These are phyloP conservation scores for Jacana jacana DNA, from an alignment of 2,113 vertebrate species.

Conservation along the genomic window DNA sequence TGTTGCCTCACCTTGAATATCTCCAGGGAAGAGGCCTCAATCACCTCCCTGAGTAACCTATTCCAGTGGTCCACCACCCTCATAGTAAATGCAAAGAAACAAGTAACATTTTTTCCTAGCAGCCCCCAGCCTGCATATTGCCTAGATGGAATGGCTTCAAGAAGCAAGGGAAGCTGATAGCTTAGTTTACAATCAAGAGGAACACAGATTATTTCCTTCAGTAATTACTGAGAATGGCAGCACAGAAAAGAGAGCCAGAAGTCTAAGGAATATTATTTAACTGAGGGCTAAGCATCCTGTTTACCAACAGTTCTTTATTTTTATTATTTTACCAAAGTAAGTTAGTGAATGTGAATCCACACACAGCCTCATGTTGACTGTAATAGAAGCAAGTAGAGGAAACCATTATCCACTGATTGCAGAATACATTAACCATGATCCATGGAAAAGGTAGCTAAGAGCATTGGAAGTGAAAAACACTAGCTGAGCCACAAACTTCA, in stretches of 20 bases:
- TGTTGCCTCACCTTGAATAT: no score
- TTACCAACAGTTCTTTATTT: neutral
- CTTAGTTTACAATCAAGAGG: neutral
- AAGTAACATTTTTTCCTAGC: neutral
- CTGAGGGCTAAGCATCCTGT: neutral
- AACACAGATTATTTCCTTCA: neutral
- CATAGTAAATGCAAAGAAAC: neutral
- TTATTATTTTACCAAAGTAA: neutral
- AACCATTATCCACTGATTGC: neutral
- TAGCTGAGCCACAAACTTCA: neutral
- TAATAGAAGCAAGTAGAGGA: neutral
- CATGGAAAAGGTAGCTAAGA: neutral
- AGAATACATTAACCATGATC: neutral
- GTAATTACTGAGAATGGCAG: neutral
- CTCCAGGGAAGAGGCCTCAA: no score
- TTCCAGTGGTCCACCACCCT: no score
- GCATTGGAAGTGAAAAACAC: neutral
- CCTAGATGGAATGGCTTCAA: neutral
- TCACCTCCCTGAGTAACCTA: no score
- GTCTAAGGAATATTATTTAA: neutral
- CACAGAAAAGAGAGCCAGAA: neutral
- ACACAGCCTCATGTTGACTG: fast-evolving
- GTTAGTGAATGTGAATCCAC: neutral
- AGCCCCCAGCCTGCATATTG: neutral
- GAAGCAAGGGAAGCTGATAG: neutral